phyloP scores from a whole-genome alignment of 23 tunicate species.

The Phallusia fumigata region DNA sequence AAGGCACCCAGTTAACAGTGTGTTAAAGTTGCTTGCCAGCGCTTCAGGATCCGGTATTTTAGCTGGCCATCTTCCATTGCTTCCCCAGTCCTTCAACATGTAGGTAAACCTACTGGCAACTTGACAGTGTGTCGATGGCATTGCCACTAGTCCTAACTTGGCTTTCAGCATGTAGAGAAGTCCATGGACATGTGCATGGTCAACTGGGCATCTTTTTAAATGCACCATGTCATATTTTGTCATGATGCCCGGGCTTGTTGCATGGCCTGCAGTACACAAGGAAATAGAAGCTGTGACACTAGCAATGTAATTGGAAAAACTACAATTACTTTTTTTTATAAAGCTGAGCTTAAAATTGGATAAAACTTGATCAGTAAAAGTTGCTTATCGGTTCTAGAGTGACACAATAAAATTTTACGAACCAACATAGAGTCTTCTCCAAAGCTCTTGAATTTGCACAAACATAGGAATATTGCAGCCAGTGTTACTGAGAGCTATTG shows the following conservation, averaged over 20 bases:
- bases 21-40: slow-evolving; percentile 52
- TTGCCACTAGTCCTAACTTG: slow-evolving; percentile 33
- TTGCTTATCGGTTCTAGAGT: too few relatives aligned
- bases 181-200: slow-evolving; percentile 60
- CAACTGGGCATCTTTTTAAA: slow-evolving; percentile 66
- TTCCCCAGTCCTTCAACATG: slow-evolving; percentile 73
- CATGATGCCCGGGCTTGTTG: slow-evolving; percentile 47
- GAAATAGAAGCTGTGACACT: too few relatives aligned
- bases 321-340: too few relatives aligned
- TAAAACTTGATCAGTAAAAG: too few relatives aligned
- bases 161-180: slow-evolving; percentile 56
- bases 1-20: slow-evolving; percentile 49
- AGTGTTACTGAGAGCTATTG: slow-evolving; percentile 69
- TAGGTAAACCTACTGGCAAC: slow-evolving; percentile 85
- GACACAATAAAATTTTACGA: background rate
- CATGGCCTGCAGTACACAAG: slow-evolving; percentile 38
- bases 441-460: slow-evolving; percentile 84
- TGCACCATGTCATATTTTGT: slow-evolving; percentile 93
- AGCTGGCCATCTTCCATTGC: slow-evolving; percentile 67
- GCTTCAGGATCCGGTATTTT: slow-evolving; percentile 51
- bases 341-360: too few relatives aligned
- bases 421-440: slow-evolving; percentile 87
- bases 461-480: slow-evolving; percentile 91
- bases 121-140: slow-evolving; percentile 24
- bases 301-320: too few relatives aligned